phyloP scores from a whole-genome alignment of 1,140 invertebrate genomes.

The Drosophila dunni region DNA sequence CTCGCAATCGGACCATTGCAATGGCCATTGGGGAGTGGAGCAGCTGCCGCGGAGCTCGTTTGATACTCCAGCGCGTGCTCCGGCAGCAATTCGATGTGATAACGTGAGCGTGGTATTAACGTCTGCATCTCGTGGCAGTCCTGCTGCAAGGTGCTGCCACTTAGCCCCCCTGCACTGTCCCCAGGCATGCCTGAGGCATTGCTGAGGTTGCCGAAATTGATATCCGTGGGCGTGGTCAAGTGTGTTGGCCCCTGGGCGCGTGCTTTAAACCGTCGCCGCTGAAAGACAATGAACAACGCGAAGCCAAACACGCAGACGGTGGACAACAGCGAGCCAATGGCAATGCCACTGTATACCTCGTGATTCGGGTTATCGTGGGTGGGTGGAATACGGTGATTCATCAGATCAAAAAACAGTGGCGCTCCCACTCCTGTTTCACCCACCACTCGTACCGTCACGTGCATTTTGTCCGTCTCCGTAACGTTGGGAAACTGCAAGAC shows the following conservation, averaged over 20 bases:
- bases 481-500: slow-evolving; percentile 75
- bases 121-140: slow-evolving; percentile 84
- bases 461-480: slow-evolving; percentile 75
- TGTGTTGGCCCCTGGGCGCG: slow-evolving; percentile 75
- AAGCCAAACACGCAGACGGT: slow-evolving; percentile 71
- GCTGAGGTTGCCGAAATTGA: slow-evolving; percentile 76
- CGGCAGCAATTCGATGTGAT: slow-evolving; percentile 70
- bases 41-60: slow-evolving; percentile 60
- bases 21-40: slow-evolving; percentile 68
- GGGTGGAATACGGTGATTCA: slow-evolving; percentile 58
- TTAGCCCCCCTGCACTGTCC: slow-evolving; percentile 75
- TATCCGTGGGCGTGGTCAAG: slow-evolving; percentile 75
- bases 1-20: slow-evolving; percentile 54
- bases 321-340: slow-evolving; percentile 76
- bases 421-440: slow-evolving; percentile 78
- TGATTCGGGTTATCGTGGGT: slow-evolving; percentile 46
- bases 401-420: slow-evolving; percentile 76
- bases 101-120: slow-evolving; percentile 73
- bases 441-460: slow-evolving; percentile 77
- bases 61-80: slow-evolving; percentile 72
- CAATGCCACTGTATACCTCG: slow-evolving; percentile 75
- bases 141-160: slow-evolving; percentile 75
- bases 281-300: slow-evolving; percentile 73
- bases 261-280: slow-evolving; percentile 73
- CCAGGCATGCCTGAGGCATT: slow-evolving; percentile 72